Evolutionary conservation across 2,797 vertebrate species (phyloP).

Genomic region (Muscicapa comitata): DNA sequence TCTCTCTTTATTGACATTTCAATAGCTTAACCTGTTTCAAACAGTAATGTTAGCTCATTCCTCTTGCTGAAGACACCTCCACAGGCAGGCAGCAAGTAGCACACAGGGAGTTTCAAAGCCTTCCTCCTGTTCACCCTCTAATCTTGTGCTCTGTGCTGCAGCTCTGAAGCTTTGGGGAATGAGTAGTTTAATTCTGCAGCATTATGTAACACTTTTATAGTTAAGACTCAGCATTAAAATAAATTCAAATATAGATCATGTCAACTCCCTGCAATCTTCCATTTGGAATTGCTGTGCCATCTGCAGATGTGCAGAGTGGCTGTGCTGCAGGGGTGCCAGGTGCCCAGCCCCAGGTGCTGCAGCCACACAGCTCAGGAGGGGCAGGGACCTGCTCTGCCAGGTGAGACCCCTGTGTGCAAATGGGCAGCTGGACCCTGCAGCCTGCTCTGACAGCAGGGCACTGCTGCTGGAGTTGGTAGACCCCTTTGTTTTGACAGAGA

Average conservation of each 20-base stretch:
- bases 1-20: not conserved
- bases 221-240: not conserved
- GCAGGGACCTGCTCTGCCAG: not conserved
- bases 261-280: not conserved
- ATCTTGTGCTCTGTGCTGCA: not conserved
- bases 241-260: not conserved
- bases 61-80: not conserved
- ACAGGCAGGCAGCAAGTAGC: not conserved
- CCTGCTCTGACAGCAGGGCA: not conserved
- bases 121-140: not conserved
- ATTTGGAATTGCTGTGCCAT: not conserved
- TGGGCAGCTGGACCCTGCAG: not conserved
- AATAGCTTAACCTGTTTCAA: not conserved
- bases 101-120: not conserved
- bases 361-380: rapidly evolving
- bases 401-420: not conserved
- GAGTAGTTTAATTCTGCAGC: not conserved
- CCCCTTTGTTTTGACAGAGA: not conserved
- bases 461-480: not conserved
- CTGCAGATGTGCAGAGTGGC: not conserved
- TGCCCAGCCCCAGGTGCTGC: not conserved
- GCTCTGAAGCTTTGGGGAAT: not conserved
- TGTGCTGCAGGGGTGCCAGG: not conserved
- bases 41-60: not conserved
- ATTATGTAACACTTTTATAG: not conserved